These are phyloP conservation scores for Brachionus asplanchnoidis DNA, from an alignment of 1,140 invertebrate species.

Conservation along the genomic window DNA sequence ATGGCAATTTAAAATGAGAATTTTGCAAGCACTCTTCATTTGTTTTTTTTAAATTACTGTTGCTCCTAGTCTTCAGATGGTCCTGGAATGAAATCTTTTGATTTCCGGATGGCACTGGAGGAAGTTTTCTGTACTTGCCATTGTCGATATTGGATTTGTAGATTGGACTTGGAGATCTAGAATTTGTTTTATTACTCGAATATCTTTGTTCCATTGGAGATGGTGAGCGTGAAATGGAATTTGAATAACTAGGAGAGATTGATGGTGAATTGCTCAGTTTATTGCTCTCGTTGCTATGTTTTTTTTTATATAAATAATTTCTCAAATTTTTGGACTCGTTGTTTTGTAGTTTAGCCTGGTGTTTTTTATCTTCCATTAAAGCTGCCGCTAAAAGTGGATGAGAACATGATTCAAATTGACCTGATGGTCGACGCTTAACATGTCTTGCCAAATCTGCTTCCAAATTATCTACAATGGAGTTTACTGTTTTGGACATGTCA, in stretches of 20 bases:
- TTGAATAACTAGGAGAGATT: slow-evolving; percentile 20
- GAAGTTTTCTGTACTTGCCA: neutral
- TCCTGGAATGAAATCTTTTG: neutral
- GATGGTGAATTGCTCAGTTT: slow-evolving; percentile 16
- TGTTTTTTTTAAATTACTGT: neutral
- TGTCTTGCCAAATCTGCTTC: slow-evolving; percentile 30
- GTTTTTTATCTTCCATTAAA: slow-evolving; percentile 35
- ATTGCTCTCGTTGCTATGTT: neutral
- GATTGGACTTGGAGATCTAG: neutral
- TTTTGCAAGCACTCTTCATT: neutral
- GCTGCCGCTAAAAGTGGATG: slow-evolving; percentile 30
- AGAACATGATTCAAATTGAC: slow-evolving; percentile 27
- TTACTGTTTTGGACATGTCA: slow-evolving; percentile 9
- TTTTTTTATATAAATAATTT: neutral
- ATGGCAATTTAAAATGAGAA: neutral
- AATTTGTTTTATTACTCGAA: neutral
- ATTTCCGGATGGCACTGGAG: neutral
- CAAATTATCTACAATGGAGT: slow-evolving; percentile 11
- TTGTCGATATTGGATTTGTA: neutral
- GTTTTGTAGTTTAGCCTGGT: neutral
- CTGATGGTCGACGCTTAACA: slow-evolving; percentile 16
- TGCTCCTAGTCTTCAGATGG: neutral
- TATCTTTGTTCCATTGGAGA: neutral
- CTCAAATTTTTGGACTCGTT: neutral
- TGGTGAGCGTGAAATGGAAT: neutral